These are phyloP conservation scores for Mus minutoides DNA, from an alignment of 2,797 vertebrate species.

Conservation along the genomic window DNA sequence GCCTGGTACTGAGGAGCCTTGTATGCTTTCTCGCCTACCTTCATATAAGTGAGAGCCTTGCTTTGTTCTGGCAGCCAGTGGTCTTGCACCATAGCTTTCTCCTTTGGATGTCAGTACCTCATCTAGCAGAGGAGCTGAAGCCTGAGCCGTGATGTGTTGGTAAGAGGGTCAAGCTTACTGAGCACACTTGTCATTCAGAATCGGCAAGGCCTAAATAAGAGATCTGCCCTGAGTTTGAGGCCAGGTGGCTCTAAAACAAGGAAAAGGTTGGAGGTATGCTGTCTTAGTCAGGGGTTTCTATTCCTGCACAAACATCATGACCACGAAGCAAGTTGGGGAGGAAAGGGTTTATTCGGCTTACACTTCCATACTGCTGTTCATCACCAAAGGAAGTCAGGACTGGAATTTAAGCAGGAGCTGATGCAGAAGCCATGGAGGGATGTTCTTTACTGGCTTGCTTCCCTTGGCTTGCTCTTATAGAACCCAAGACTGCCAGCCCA, in stretches of 20 bases:
- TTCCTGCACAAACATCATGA: no score
- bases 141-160: no score
- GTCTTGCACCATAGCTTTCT: background rate
- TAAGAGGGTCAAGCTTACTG: background rate
- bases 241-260: background rate
- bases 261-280: background rate
- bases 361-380: no score
- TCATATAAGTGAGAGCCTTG: background rate
- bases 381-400: no score
- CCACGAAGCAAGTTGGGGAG: no score
- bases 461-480: no score
- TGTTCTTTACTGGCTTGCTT: no score
- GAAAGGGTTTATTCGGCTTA: no score
- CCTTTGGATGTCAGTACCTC: background rate
- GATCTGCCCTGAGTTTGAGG: background rate
- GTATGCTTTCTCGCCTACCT: background rate
- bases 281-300: no score
- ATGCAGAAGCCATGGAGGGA: no score
- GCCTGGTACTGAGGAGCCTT: background rate
- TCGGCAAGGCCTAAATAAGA: background rate
- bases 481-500: no score
- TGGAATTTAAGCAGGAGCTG: no score
- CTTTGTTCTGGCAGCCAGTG: background rate
- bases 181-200: background rate
- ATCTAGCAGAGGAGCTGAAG: background rate